Evolutionary conservation across 2,888 invertebrate genomes (phyloP).

Genomic region (Leptarthrus brevirostris): DNA sequence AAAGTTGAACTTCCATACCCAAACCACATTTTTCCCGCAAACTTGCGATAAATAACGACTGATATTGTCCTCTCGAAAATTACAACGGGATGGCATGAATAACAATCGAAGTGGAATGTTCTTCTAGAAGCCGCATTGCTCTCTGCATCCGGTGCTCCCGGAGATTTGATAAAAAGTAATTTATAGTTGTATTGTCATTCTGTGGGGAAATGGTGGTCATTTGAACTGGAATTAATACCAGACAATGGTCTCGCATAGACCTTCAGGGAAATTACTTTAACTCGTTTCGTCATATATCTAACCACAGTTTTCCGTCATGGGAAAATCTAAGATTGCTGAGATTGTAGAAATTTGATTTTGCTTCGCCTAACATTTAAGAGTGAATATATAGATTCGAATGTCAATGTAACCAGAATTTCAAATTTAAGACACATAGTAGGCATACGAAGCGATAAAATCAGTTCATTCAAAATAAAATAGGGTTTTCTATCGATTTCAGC

Average conservation of each 20-base stretch:
- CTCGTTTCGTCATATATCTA: constrained; percentile 9
- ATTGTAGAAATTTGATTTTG: neutral
- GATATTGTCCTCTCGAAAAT: constrained; percentile 36
- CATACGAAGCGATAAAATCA: too few relatives aligned
- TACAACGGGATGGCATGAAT: constrained; percentile 32
- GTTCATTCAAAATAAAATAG: too few relatives aligned
- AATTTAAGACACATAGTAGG: too few relatives aligned
- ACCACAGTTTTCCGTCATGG: neutral
- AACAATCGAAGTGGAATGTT: constrained; percentile 8
- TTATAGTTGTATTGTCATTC: constrained; percentile 27
- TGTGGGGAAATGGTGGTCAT: constrained; percentile 36
- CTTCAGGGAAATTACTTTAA: constrained; percentile 36
- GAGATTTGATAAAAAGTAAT: constrained; percentile 43
- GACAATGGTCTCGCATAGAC: constrained; percentile 28
- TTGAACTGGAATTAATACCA: constrained; percentile 32
- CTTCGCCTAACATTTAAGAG: too few relatives aligned
- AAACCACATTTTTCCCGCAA: neutral
- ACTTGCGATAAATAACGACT: constrained; percentile 19
- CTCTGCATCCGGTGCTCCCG: constrained; percentile 5
- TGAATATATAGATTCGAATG: too few relatives aligned
- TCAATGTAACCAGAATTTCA: too few relatives aligned
- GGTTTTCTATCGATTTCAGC: too few relatives aligned
- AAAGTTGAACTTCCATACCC: neutral
- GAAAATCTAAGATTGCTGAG: neutral
- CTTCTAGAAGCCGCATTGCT: constrained; percentile 1